phyloP scores from a whole-genome alignment of 2,797 vertebrate genomes.

The Podarcis lilfordi region DNA sequence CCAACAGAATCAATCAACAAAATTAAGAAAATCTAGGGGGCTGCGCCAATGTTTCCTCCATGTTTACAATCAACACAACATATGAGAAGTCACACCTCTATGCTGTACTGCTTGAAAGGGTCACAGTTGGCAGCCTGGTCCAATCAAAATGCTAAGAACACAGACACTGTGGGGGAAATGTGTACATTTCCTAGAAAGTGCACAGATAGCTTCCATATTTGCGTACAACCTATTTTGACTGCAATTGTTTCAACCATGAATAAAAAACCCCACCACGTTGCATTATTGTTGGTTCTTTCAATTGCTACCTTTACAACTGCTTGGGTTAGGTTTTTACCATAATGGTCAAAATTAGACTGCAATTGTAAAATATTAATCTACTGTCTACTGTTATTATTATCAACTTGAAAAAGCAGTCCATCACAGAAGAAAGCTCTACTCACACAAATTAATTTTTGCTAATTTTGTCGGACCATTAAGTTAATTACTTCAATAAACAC shows the following conservation, averaged over 20 bases:
- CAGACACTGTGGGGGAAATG: background rate
- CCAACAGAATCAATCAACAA: background rate
- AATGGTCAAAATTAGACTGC: background rate
- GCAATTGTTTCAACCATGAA: background rate
- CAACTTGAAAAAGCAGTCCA: background rate
- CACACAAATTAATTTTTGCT: conserved; percentile 50
- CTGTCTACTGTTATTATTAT: background rate
- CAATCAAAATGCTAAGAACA: background rate
- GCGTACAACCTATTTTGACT: background rate
- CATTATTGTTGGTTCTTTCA: background rate
- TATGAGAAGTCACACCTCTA: background rate
- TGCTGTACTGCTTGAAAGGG: background rate
- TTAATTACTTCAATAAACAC: conserved; percentile 49
- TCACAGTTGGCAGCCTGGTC: background rate
- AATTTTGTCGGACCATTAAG: conserved; percentile 44
- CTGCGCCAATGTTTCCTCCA: background rate
- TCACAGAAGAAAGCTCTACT: background rate
- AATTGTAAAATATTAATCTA: background rate
- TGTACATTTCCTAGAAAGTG: background rate
- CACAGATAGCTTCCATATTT: too few relatives aligned
- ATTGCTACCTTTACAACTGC: background rate
- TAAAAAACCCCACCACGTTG: background rate
- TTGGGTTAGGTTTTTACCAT: background rate
- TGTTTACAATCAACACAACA: background rate
- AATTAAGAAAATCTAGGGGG: background rate